Percentiles rank a stretch among this genome's conserved stretches.
Evolutionary conservation across 35 echinoderm and acorn worm species (phyloP).

Genomic region (Ophioderma brevispina): DNA sequence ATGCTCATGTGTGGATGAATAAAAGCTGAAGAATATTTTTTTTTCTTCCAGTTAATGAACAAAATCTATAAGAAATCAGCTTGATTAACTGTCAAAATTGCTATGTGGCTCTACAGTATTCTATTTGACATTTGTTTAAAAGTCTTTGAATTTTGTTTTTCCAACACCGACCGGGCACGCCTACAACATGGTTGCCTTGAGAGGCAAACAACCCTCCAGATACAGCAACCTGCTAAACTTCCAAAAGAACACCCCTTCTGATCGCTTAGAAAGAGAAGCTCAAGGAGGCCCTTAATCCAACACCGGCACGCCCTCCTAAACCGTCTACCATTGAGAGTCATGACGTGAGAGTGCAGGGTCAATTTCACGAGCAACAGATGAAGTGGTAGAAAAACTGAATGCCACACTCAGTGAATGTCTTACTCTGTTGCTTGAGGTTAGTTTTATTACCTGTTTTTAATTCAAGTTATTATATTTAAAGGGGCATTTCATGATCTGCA

Average conservation of each 20-base stretch:
- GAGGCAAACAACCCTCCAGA: conserved; percentile 48
- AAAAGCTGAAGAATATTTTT: background rate
- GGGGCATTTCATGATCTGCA: no score
- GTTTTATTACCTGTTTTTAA: no score
- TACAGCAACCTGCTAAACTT: conserved; percentile 50
- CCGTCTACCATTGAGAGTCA: background rate
- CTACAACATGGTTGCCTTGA: conserved; percentile 44
- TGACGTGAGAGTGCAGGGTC: background rate
- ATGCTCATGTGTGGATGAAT: background rate
- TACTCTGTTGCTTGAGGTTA: conserved; percentile 40
- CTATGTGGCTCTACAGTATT: background rate
- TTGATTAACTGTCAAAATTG: background rate
- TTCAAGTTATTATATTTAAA: no score
- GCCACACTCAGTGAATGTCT: conserved; percentile 44
- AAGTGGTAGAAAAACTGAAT: background rate
- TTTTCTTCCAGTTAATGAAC: background rate
- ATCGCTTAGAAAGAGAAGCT: background rate
- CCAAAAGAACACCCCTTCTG: conserved; percentile 16
- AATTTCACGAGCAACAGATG: background rate
- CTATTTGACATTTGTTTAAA: background rate
- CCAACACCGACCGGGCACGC: no score
- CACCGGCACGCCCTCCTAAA: background rate
- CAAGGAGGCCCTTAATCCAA: background rate
- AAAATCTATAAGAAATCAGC: background rate
- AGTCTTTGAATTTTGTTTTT: background rate